Evolutionary conservation across 2,888 invertebrate genomes (phyloP).

Genomic region (Xylota sylvarum): DNA sequence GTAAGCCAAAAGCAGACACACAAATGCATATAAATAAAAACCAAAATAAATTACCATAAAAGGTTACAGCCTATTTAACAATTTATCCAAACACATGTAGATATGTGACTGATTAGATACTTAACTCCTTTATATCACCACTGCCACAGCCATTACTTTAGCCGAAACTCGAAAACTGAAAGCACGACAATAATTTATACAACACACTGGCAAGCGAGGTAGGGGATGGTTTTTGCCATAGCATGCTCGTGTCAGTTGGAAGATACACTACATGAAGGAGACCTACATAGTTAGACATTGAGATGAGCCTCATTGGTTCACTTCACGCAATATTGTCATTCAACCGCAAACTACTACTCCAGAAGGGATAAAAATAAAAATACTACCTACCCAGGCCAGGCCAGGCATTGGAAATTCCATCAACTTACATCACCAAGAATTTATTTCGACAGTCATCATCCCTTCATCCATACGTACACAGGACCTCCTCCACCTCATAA

Average conservation of each 20-base stretch:
- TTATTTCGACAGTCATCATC: slow-evolving; percentile 47
- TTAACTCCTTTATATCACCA: slow-evolving; percentile 74
- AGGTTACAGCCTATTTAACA: slow-evolving; percentile 76
- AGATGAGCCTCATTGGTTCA: slow-evolving; percentile 72
- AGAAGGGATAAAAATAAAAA: slow-evolving; percentile 59
- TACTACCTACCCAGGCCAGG: slow-evolving; percentile 16
- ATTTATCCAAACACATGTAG: slow-evolving; percentile 76
- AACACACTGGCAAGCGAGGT: not conserved
- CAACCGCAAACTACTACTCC: slow-evolving; percentile 37
- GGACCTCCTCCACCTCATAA: slow-evolving; percentile 16
- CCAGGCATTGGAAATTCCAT: slow-evolving; percentile 71
- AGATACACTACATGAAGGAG: no score
- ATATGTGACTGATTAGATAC: slow-evolving; percentile 75
- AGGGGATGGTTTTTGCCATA: not conserved
- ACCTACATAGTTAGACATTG: slow-evolving; percentile 26
- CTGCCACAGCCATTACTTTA: slow-evolving; percentile 48
- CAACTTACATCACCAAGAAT: slow-evolving; percentile 62
- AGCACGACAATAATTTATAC: slow-evolving; percentile 64
- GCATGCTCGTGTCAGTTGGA: slow-evolving; percentile 28
- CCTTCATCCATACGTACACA: no score
- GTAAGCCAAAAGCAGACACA: not conserved
- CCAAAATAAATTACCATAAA: slow-evolving; percentile 75
- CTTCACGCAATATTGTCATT: slow-evolving; percentile 76
- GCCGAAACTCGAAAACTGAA: slow-evolving; percentile 1
- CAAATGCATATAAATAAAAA: slow-evolving; percentile 26